Conservation (phyloP, 2,113 vertebrate species). For the Indicator maculatus region DNA sequence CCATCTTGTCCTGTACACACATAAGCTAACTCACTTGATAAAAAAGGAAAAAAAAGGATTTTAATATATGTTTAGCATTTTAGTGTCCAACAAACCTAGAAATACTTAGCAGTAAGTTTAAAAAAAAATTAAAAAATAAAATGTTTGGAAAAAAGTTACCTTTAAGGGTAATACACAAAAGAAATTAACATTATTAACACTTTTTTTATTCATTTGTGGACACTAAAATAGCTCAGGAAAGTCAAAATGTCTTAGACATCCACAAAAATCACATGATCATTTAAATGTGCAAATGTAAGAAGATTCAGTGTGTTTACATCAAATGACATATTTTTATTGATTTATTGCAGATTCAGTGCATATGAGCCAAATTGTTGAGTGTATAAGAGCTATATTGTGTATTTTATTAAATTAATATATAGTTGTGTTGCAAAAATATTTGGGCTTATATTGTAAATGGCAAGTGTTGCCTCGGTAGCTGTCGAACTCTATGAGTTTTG, state of each 20-base stretch:
- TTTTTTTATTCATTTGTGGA: constrained; percentile 84
- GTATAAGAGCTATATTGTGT: constrained; percentile 99
- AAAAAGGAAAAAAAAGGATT: constrained; percentile 57
- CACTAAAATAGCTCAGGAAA: constrained; percentile 93
- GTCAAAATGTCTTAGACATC: constrained; percentile 90
- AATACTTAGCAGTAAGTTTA: constrained; percentile 48
- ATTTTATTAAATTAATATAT: constrained; percentile 99
- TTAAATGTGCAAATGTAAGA: constrained; percentile 98
- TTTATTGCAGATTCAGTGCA: constrained; percentile 99
- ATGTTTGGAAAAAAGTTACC: constrained; percentile 33
- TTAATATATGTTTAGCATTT: constrained; percentile 78
- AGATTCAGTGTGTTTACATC: constrained; percentile 99
- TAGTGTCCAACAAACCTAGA: constrained; percentile 82
- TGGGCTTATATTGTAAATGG: constrained; percentile 99
- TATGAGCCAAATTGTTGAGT: constrained; percentile 99
- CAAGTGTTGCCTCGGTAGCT: constrained; percentile 99
- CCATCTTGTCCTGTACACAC: constrained; percentile 80
- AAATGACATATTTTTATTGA: constrained; percentile 99
- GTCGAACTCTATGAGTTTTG: constrained; percentile 99
- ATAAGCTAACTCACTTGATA: constrained; percentile 77
- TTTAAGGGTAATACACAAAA: constrained; percentile 59
- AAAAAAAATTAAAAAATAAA: constrained; percentile 46
- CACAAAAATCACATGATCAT: constrained; percentile 92
- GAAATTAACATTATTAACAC: constrained; percentile 72
- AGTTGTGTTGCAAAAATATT: constrained; percentile 99